A percentile compares a stretch with the other conserved stretches of the same genome.
Conservation (phyloP, 2,797 vertebrate genomes). For the Peromyscus nudipes region DNA sequence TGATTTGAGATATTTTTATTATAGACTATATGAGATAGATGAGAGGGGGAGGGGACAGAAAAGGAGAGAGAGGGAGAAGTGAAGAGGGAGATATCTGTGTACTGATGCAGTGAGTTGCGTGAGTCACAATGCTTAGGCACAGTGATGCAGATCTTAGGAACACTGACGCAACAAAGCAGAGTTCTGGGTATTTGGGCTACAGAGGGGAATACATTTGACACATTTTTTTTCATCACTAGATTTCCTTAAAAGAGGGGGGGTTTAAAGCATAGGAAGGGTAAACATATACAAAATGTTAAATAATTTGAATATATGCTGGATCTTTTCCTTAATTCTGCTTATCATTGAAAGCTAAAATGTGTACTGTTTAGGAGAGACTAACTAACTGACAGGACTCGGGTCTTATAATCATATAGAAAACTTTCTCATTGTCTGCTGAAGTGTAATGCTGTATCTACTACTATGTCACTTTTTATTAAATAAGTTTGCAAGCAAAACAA, state of each 20-base stretch:
- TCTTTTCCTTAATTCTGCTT: slow-evolving; percentile 11
- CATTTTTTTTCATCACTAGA: not conserved
- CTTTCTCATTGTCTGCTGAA: not conserved
- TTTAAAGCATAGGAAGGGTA: not conserved
- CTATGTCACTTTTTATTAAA: not conserved
- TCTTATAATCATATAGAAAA: not conserved
- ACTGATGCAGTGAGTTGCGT: not conserved
- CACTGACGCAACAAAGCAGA: not conserved
- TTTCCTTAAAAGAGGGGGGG: not conserved
- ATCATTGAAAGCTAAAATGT: not conserved
- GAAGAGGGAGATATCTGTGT: not conserved
- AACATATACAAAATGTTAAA: slow-evolving; percentile 1
- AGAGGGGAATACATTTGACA: not conserved
- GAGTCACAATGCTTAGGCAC: not conserved
- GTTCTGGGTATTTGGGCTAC: not conserved
- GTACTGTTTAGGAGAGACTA: not conserved
- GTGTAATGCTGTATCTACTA: not conserved
- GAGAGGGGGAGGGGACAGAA: not conserved
- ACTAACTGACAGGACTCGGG: not conserved
- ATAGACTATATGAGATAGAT: not conserved
- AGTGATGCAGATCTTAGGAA: not conserved
- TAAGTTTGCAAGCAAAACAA: not conserved
- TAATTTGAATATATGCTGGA: not conserved
- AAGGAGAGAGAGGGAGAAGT: not conserved
- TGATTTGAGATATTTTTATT: not conserved